Conservation (phyloP, 2,888 invertebrate species). For the Taenaris catops region DNA sequence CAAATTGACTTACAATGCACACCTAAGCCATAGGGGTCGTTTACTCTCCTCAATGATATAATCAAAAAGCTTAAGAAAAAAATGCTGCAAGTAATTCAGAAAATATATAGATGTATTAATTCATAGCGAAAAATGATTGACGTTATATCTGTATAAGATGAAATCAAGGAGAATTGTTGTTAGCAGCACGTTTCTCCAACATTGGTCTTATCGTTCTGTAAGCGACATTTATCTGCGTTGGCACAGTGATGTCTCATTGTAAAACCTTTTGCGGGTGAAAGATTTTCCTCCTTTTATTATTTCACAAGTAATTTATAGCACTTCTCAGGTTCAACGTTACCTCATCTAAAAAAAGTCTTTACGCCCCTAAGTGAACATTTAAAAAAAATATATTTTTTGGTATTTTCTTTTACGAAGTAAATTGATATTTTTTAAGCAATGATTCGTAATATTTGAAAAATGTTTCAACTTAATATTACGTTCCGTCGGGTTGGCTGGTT, state of each 20-base stretch:
- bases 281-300: conserved; percentile 68
- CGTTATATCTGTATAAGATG: conserved; percentile 11
- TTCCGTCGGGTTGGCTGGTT: too few species aligned
- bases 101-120: too few species aligned
- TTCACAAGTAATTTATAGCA: conserved; percentile 69
- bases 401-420: background rate
- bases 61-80: too few species aligned
- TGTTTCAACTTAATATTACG: too few species aligned
- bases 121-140: conserved; percentile 7
- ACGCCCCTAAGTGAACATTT: conserved; percentile 25
- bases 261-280: conserved; percentile 63
- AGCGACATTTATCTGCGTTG: conserved; percentile 59
- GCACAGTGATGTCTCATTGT: conserved; percentile 53
- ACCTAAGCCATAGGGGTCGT: too few species aligned
- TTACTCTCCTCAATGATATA: too few species aligned
- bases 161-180: conserved; percentile 42
- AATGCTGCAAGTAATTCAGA: too few species aligned
- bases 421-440: too few species aligned
- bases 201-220: conserved; percentile 58
- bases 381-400: conserved; percentile 33
- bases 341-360: conserved; percentile 22
- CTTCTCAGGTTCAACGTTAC: conserved; percentile 39
- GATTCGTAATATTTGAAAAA: too few species aligned
- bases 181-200: conserved; percentile 54
- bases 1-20: too few species aligned